phyloP scores from a whole-genome alignment of 2,888 invertebrate genomes.

The Hirudinaria manillensis region DNA sequence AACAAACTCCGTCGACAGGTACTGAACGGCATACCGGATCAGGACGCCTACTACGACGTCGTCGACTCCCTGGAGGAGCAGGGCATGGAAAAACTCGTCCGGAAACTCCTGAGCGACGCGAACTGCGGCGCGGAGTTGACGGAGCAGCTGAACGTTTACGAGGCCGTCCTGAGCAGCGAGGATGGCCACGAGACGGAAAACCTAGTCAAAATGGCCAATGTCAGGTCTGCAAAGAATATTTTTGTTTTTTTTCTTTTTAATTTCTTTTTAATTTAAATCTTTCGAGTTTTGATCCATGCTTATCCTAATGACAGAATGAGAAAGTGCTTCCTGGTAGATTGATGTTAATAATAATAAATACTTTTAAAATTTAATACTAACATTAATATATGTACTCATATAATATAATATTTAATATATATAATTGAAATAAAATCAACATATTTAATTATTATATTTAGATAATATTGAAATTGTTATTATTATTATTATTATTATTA shows the following conservation, averaged over 20 bases:
- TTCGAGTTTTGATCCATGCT: too few species aligned
- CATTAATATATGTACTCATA: too few species aligned
- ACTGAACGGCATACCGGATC: slow-evolving; percentile 83
- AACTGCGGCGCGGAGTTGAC: slow-evolving; percentile 85
- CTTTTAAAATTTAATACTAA: too few species aligned
- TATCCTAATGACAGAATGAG: too few species aligned
- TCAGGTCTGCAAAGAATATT: slow-evolving; percentile 44
- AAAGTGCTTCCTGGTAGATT: neutral
- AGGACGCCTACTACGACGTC: slow-evolving; percentile 94
- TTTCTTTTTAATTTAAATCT: neutral
- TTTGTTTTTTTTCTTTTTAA: neutral
- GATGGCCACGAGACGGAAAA: slow-evolving; percentile 60
- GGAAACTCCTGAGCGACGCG: slow-evolving; percentile 61
- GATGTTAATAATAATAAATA: neutral
- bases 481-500: neutral
- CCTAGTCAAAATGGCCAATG: slow-evolving; percentile 43
- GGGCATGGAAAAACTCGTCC: slow-evolving; percentile 56
- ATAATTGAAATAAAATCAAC: too few species aligned
- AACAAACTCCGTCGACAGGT: too few species aligned
- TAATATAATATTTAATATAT: too few species aligned
- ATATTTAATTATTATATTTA: too few species aligned
- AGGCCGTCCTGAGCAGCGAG: slow-evolving; percentile 81
- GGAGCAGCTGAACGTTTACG: slow-evolving; percentile 88
- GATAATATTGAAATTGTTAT: neutral
- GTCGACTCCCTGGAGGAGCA: slow-evolving; percentile 88